phyloP scores from a whole-genome alignment of 2,888 invertebrate species.

The Epinotia brunnichana region DNA sequence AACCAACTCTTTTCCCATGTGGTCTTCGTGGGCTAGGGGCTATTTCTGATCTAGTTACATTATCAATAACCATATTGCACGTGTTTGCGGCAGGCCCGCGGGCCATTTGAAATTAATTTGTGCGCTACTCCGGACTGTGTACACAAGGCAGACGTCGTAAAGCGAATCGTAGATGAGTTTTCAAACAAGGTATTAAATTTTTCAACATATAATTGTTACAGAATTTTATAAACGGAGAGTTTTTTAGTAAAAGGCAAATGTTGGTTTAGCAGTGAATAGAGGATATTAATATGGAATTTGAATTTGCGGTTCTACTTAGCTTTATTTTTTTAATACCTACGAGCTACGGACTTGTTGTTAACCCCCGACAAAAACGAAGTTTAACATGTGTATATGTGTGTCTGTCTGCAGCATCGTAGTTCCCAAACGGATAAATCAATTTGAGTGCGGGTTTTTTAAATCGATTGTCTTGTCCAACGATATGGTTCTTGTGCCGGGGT shows the following conservation, averaged over 20 bases:
- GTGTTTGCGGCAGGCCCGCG: slow-evolving; percentile 64
- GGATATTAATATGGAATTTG: slow-evolving; percentile 8
- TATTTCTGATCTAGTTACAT: slow-evolving; percentile 41
- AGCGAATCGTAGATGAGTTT: slow-evolving; percentile 55
- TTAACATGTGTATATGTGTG: too few relatives aligned
- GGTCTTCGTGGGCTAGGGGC: slow-evolving; percentile 26
- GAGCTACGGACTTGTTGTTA: not conserved
- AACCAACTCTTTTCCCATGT: slow-evolving; percentile 32
- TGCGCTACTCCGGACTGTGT: slow-evolving; percentile 73
- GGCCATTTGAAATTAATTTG: slow-evolving; percentile 82
- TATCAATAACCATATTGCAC: slow-evolving; percentile 56
- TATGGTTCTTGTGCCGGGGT: too few relatives aligned
- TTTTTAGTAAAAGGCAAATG: not conserved
- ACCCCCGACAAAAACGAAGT: not conserved
- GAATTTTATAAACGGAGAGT: slow-evolving; percentile 1
- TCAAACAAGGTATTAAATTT: slow-evolving; percentile 31
- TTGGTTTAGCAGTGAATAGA: slow-evolving; percentile 24
- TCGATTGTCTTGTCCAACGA: too few relatives aligned
- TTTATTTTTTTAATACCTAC: not conserved
- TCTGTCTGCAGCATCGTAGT: too few relatives aligned
- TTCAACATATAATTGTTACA: slow-evolving; percentile 9
- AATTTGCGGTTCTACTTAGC: slow-evolving; percentile 9
- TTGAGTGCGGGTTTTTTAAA: too few relatives aligned
- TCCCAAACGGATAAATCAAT: too few relatives aligned
- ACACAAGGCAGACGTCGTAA: slow-evolving; percentile 60